Evolutionary conservation across 2,888 invertebrate species (phyloP), one percentile per base, ranked within the genome.

Genomic region (Horisme vitalbata): DNA sequence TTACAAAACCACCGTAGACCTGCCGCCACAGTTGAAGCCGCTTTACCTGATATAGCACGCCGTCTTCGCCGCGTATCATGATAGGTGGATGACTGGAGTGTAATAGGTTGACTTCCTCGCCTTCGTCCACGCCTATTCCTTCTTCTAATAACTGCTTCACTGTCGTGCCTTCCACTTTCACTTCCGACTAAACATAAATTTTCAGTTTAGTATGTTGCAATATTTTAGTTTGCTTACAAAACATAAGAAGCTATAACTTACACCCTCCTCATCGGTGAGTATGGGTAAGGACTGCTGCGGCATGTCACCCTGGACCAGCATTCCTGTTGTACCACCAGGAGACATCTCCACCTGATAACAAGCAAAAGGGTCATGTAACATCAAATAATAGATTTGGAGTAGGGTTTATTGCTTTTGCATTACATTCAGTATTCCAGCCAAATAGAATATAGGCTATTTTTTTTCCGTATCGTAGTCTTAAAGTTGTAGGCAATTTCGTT

Each of bases 31-130:
- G 5, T 27, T 11, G 11, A 27, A 11, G 4, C 3, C 11, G n/a
- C 23, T n/a, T n/a, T 54, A 93, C 93, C 84, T 94, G 94, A 73
- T 94, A 95, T 6, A 95, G 90, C 0, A 94, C 93, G n/a, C 96
- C 96, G 67, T 96, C 96, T 61, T 96, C 96, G 0, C 95, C 95
- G 0, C 95, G 93, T 26, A 96, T 95, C 66, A 95, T 92, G 52
- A 96, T 92, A 9, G 95, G 93, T 50, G 93, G 91, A 15, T 93
- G 91, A 2, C 73, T 79, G 1, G 81, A 50, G 61, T 81, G 83
- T 46, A 84, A 55, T 35, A 83, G 60, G 3, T 70, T 69, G n/a
- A 83, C 87, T 49, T 83, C 88, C 27, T 84, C 87, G 1, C 77
- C 78, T 0, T 85, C 86, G 13, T 83, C 87, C n/a, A 72, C 81